Base-by-base conservation (phyloP, 2,113 vertebrate genomes). In the Plecotus auritus region DNA sequence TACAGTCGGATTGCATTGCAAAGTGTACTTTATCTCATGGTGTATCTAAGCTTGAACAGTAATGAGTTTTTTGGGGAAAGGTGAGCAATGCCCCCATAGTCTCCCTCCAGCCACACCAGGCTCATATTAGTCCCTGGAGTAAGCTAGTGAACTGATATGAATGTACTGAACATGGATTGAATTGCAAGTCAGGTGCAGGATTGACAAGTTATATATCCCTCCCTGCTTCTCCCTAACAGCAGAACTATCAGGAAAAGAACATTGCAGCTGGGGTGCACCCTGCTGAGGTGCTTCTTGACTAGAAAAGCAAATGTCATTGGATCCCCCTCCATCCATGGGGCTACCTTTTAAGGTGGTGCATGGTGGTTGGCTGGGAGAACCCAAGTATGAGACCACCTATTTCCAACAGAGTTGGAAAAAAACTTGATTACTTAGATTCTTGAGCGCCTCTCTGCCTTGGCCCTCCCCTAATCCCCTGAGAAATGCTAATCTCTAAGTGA, bases 41-140 rank as follows among this genome's bases (percentile, higher is more conserved):
- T 22, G 20, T 69, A 64, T 28, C 42, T 49, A 16, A n/a, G 42
- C 30, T 28, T 37, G 64, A 56, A 32, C 3, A 4, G 1, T 37
- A 11, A 23, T 51, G 64, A 30, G 59, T 69, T 17, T 69, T 17
- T 30, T 0, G 9, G 83, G n/a, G 2, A 26, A 9, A 22, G 22
- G 1, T 1, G 1, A 7, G 20, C 23, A 23, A 3, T 51, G n/a
- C 32, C 28, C 7, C 56, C 69, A 1, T 37, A 1, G 35, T 61
- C 4, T 40, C 23, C 61, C 30, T 42, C 10, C 16, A 30, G 61
- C n/a, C n/a, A 20, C 7, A 0, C 28, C 69, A 35, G 66, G 47
- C 47, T 42, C 18, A 0, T 23, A 0, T n/a, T 11, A 74, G 47
- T 59, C 2, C 7, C 23, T 30, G 32, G 61, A 51, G n/a, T 22